Base-by-base conservation (phyloP, 92 coral and sea anemone species). In the Porites lobata region DNA sequence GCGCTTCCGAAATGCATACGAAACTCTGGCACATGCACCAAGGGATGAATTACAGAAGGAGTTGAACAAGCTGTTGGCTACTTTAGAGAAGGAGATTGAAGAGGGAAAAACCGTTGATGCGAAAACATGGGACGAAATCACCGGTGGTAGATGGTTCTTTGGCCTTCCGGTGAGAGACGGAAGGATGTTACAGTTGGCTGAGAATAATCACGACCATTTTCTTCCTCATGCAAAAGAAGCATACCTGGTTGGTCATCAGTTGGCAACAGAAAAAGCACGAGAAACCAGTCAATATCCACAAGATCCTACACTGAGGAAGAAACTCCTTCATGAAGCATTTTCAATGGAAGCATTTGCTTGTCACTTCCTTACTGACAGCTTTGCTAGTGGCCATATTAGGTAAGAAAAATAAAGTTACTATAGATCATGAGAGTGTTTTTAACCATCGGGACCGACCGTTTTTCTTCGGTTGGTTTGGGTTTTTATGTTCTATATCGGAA, bases 311-410 rank as follows among this genome's bases (percentile, higher is more conserved):
- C 18, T 24, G 4, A 86, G 84, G 90, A 63, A 17, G 56, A 77
- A 24, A 38, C 22, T 82, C 3, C 90, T 91, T 9, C 72, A 84
- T 11, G 90, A 87, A 69, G 96, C 94, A 11, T 85, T 64, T 50
- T 87, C 94, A 12, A 83, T 91, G 8, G 96, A 93, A 21, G 96
- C 88, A 68, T 91, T 93, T 87, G 94, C 96, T 52, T 91, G 96
- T 72, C 96, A 91, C 67, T 93, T 93, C 67, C 92, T 93, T 1
- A 93, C 94, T 7, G 96, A 93, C 72, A 78, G 90, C 68, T 93
- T 93, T 56, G 65, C 96, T 12, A 93, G 92, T 81, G 96, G 96
- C 58, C 96, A 93, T 54, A 12, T 88, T 11, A 83, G 91, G 96
- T 91, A 61, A 56, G 74, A 56, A 38, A 38, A 38, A 38, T 38